A percentile compares a stretch with the other conserved stretches of the same genome.
Conservation (phyloP, 2,888 invertebrate species). For the Platycheirus rosarum region DNA sequence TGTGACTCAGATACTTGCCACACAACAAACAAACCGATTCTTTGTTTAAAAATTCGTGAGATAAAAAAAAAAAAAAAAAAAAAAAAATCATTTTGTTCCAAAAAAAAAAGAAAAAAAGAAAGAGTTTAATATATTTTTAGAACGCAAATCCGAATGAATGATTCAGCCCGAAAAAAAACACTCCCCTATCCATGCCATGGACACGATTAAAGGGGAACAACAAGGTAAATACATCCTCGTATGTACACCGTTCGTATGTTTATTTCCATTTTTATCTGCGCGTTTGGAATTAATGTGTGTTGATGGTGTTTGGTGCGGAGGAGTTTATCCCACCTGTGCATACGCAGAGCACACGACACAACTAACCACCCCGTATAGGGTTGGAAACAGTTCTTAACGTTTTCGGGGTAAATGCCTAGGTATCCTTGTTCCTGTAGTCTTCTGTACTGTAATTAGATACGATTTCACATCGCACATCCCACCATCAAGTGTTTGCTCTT, state of each 20-base stretch:
- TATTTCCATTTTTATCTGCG: constrained; percentile 64
- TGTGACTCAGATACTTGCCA: too few species aligned
- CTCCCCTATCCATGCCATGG: constrained; percentile 46
- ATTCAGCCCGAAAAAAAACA: constrained; percentile 49
- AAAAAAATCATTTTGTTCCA: constrained; percentile 34
- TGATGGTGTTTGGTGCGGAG: constrained; percentile 42
- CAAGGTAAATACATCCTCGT: constrained; percentile 68
- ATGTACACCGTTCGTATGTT: constrained; percentile 38
- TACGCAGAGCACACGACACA: constrained; percentile 56
- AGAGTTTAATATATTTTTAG: constrained; percentile 65
- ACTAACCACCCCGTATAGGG: constrained; percentile 31
- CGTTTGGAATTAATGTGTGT: constrained; percentile 38
- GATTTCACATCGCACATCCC: constrained; percentile 68
- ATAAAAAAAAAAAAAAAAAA: constrained; percentile 13
- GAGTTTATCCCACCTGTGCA: constrained; percentile 71
- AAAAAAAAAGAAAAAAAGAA: constrained; percentile 7
- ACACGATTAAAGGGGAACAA: constrained; percentile 66
- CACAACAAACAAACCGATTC: background rate
- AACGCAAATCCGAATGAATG: constrained; percentile 58
- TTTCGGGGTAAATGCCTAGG: constrained; percentile 25
- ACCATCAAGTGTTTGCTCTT: constrained; percentile 49
- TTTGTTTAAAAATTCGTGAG: constrained; percentile 24
- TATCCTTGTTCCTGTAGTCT: too few species aligned
- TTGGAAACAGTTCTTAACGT: constrained; percentile 61
- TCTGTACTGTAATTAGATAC: constrained; percentile 71